Conservation (phyloP, 2,113 vertebrate species). For the Aythya baeri region DNA sequence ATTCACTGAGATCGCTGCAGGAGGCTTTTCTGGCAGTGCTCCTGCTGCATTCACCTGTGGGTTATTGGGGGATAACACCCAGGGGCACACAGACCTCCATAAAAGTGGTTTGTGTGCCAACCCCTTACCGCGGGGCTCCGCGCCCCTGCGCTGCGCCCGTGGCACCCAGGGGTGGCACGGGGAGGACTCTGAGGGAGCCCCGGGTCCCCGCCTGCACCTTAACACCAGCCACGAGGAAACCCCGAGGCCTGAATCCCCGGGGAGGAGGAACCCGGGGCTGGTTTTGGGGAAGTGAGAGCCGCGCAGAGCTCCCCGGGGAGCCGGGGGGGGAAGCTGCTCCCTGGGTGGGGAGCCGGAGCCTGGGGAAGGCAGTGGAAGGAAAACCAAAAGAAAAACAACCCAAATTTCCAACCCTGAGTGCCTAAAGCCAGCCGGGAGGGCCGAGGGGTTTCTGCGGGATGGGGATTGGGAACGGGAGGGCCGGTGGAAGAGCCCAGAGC, state of each 20-base stretch:
- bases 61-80: too few relatives aligned
- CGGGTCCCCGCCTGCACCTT: not conserved
- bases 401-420: too few relatives aligned
- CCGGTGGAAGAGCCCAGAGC: rapidly evolving
- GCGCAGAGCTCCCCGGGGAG: not conserved
- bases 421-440: not conserved
- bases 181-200: too few relatives aligned
- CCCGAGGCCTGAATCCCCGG: not conserved
- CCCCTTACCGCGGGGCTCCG: too few relatives aligned
- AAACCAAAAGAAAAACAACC: not conserved
- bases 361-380: not conserved
- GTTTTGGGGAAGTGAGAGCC: constrained; percentile 8
- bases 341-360: not conserved
- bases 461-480: not conserved
- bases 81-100: too few relatives aligned
- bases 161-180: too few relatives aligned
- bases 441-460: not conserved
- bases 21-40: too few relatives aligned
- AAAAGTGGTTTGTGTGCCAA: too few relatives aligned
- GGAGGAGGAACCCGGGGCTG: not conserved
- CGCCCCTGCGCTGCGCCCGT: too few relatives aligned
- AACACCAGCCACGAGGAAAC: not conserved
- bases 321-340: not conserved
- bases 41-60: too few relatives aligned
- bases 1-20: too few relatives aligned